These are phyloP conservation scores for Macrochelys suwanniensis DNA, from an alignment of 2,797 vertebrate genomes.

Conservation along the genomic window DNA sequence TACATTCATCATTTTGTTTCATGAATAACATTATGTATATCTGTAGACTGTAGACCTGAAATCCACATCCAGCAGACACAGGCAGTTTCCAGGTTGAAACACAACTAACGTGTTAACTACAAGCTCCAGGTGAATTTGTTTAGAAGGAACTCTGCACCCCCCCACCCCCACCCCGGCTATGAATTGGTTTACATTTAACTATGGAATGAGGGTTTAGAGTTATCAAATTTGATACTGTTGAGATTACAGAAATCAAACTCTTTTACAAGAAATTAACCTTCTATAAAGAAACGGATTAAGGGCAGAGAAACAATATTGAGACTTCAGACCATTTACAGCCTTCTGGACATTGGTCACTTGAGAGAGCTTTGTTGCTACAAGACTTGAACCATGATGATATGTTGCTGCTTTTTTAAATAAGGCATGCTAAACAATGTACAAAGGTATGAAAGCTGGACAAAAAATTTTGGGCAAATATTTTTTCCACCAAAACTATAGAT, in stretches of 20 bases:
- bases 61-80: background rate
- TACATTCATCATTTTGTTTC: background rate
- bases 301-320: background rate
- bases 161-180: too few relatives aligned
- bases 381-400: too few relatives aligned
- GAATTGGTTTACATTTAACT: background rate
- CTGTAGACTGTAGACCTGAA: background rate
- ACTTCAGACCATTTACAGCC: background rate
- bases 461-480: too few relatives aligned
- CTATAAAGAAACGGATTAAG: background rate
- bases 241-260: background rate
- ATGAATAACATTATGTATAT: background rate
- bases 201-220: background rate
- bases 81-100: background rate
- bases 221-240: background rate
- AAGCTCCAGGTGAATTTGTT: background rate
- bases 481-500: too few relatives aligned
- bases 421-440: too few relatives aligned
- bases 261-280: background rate
- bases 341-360: too few relatives aligned
- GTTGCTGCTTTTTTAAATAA: too few relatives aligned
- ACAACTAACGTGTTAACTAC: background rate
- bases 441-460: too few relatives aligned
- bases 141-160: background rate
- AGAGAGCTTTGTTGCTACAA: too few relatives aligned